A percentile compares a stretch with the other conserved stretches of the same genome.
phyloP scores from a whole-genome alignment of 53 echinoderm and acorn worm genomes.

The Hippasteria phrygiana region DNA sequence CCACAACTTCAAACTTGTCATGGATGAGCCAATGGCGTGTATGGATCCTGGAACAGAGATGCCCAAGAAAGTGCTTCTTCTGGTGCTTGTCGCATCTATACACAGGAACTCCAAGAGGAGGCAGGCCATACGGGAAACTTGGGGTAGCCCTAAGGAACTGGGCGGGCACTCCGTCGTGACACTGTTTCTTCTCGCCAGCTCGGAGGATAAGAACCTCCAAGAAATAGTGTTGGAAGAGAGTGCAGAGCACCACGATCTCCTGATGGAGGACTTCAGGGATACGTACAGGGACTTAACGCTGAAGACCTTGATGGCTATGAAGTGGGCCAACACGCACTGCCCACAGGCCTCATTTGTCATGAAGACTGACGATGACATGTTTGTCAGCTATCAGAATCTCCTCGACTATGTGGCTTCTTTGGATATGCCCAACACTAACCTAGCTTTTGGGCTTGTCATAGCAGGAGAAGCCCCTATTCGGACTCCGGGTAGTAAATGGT shows the following conservation, averaged over 20 bases:
- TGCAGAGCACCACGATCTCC: conserved; percentile 52
- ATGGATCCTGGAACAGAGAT: conserved; percentile 69
- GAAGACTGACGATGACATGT: conserved; percentile 84
- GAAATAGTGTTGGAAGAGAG: conserved; percentile 36
- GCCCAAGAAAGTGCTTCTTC: conserved; percentile 51
- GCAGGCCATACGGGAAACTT: conserved; percentile 57
- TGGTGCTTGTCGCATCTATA: conserved; percentile 58
- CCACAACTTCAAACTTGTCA: conserved; percentile 79
- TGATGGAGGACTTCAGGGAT: conserved; percentile 69
- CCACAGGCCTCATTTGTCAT: conserved; percentile 77
- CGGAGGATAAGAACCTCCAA: neutral
- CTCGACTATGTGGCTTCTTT: conserved; percentile 17
- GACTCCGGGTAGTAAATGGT: conserved; percentile 92
- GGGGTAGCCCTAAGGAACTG: conserved; percentile 49
- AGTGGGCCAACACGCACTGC: conserved; percentile 76
- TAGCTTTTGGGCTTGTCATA: conserved; percentile 86
- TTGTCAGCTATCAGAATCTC: conserved; percentile 45
- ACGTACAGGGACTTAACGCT: conserved; percentile 74
- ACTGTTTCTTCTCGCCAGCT: conserved; percentile 61
- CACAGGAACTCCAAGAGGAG: conserved; percentile 59
- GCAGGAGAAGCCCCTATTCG: conserved; percentile 84
- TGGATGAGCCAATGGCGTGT: conserved; percentile 89
- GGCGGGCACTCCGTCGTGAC: conserved; percentile 31
- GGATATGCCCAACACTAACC: conserved; percentile 19
- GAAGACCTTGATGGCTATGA: conserved; percentile 79